Evolutionary conservation across 2,888 invertebrate genomes (phyloP), one percentile per base, ranked within the genome.

Genomic region (Zhengitettix transpicula): DNA sequence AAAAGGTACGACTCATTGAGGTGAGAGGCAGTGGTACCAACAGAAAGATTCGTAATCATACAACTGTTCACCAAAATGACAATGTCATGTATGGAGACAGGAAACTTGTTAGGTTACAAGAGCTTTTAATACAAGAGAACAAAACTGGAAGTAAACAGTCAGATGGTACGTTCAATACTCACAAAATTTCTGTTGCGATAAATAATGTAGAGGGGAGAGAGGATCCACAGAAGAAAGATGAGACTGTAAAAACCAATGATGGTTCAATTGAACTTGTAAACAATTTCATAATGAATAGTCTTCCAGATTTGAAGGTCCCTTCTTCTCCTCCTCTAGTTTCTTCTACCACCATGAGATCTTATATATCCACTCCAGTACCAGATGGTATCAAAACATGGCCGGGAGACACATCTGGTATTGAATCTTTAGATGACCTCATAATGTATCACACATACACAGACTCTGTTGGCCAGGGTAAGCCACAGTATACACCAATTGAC

Each of bases 371-470:
- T 3, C 15, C 58, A 9, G 41, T 42, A 9, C 12, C 44, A 11
- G 16, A 16, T 40, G 58, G 54, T 15, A 58, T 17, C 42, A 61
- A 61, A 17, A 44, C 16, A 12, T 61, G 61, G 61, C 61, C 61
- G 7, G 57, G 57, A n/a, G 61, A 52, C 2, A 12, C 47, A 9
- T 54, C 54, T 14, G 59, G 57, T 0, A 52, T 59, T 47, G 40
- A 59, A 40, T 59, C 59, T 14, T 52, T 61, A n/a, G 61, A 61
- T 14, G 61, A 61, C 41, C 42, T 61, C 1, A 61, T 61, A 17
- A 52, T 61, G 40, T 61, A 61, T 42, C 58, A 61, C 54, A 61
- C 59, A 58, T 61, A 66, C 64, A 55, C 58, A n/a, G 11, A 61
- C 28, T 42, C 7, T 1, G n/a, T 12, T 16, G 53, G 28, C 9